These are phyloP conservation scores for Syrphus vitripennis DNA, from an alignment of 2,888 invertebrate genomes.

Conservation along the genomic window DNA sequence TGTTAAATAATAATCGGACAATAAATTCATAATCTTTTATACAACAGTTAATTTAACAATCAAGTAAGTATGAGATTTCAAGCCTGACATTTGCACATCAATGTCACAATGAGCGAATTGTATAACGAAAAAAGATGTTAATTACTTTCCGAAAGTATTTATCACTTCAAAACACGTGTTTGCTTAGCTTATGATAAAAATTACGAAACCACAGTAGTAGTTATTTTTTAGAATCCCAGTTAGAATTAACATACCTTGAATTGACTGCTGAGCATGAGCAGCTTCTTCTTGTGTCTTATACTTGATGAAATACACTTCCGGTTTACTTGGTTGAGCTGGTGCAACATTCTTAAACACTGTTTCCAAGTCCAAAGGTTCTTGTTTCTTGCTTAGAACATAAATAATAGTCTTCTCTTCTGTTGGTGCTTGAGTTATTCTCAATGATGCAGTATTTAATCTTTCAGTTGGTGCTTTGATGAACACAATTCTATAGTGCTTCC, in stretches of 20 bases:
- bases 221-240: background rate
- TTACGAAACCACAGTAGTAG: background rate
- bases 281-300: slow-evolving; percentile 81
- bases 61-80: background rate
- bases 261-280: slow-evolving; percentile 79
- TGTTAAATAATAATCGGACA: background rate
- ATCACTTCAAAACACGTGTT: background rate
- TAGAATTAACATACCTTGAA: slow-evolving; percentile 78
- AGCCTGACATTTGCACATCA: background rate
- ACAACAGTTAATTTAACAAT: background rate
- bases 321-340: slow-evolving; percentile 78
- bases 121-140: slow-evolving; percentile 17
- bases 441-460: slow-evolving; percentile 72
- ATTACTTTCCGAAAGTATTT: background rate
- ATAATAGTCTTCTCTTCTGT: slow-evolving; percentile 80
- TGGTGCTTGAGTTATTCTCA: slow-evolving; percentile 76
- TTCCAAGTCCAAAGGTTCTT: slow-evolving; percentile 78
- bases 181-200: background rate
- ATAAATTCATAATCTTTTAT: background rate
- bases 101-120: background rate
- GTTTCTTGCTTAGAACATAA: slow-evolving; percentile 80
- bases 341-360: slow-evolving; percentile 76
- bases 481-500: slow-evolving; percentile 80
- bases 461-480: slow-evolving; percentile 80
- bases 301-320: slow-evolving; percentile 81